Conservation (phyloP, 1,140 invertebrate species). For the Cherax destructor region DNA sequence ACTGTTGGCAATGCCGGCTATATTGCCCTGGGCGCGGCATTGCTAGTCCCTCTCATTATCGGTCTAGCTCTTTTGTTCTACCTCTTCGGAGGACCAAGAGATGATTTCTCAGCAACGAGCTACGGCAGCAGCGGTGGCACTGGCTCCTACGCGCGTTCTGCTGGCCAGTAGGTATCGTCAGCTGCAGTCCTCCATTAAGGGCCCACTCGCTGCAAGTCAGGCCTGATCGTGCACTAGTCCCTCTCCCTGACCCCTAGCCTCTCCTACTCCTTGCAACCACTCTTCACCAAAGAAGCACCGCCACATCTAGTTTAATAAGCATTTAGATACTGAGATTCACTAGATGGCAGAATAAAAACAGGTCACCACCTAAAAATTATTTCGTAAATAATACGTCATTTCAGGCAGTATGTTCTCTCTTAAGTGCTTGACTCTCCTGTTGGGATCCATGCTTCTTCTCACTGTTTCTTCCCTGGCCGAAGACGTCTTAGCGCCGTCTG, state of each 20-base stretch:
- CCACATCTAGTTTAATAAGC: constrained; percentile 38
- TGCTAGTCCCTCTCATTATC: constrained; percentile 63
- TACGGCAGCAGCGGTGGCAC: constrained; percentile 25
- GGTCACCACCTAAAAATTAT: constrained; percentile 10
- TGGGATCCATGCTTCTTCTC: constrained; percentile 45
- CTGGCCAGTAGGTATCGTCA: constrained; percentile 50
- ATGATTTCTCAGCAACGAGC: constrained; percentile 22
- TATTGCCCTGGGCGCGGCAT: constrained; percentile 61
- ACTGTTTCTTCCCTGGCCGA: constrained; percentile 50
- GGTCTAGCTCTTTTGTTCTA: constrained; percentile 67
- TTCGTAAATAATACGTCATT: constrained; percentile 28
- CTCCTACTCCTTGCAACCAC: constrained; percentile 55
- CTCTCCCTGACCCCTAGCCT: constrained; percentile 50
- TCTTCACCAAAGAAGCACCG: constrained; percentile 57
- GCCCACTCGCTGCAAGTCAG: constrained; percentile 50
- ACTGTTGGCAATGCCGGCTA: constrained; percentile 63
- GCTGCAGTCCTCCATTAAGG: not conserved
- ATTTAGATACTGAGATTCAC: constrained; percentile 40
- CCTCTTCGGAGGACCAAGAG: constrained; percentile 54
- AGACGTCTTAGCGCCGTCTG: not conserved
- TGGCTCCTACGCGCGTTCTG: constrained; percentile 39
- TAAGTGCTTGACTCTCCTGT: constrained; percentile 50
- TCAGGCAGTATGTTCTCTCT: constrained; percentile 62
- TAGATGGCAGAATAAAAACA: constrained; percentile 59
- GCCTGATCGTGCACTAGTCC: constrained; percentile 64